Evolutionary conservation across 2,888 invertebrate genomes (phyloP), one percentile per base, ranked within the genome.

Genomic region (Sympetrum striolatum): DNA sequence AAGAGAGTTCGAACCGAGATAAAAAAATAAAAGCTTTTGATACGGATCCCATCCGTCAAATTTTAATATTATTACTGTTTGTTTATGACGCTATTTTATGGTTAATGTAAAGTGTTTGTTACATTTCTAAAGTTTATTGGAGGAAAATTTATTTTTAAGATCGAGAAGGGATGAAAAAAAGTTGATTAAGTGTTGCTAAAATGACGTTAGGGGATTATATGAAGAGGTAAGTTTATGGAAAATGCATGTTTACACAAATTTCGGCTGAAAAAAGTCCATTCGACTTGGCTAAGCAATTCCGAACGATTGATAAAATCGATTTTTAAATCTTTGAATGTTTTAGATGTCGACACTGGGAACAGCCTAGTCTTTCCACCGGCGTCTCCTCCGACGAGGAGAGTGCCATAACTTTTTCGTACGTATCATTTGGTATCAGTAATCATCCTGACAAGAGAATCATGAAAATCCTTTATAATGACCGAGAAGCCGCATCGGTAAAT

Each of bases 31-130:
- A 37, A 14, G 18, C 14, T 31, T 73, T 73, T 31, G 73, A 31
- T 31, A 73, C 73, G 73, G 86, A 86, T 86, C 35, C 10, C 86
- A 60, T 86, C 86, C 60, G 86, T 86, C 18, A 53, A 53, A 53
- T 53, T 73, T 73, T 73, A 73, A 73, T 86, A 86, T 86, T 39
- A 64, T 86, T 86, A 35, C 60, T 86, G 86, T 86, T 86, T 86
- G 86, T 86, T 86, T 86, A 86, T 86, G 12, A 86, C 18, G 80
- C 37, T 86, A 86, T 58, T 86, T 86, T 86, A 60, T 86, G 86
- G 86, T 86, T 86, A 64, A 86, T 86, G 86, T 86, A 86, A 86
- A 86, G 60, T 86, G 60, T 86, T 86, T 86, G 86, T 86, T 86
- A 86, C 64, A 86, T 86, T 86, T 86, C 31, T 86, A 86, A 60